Conservation (phyloP, 2,797 vertebrate genomes). For the Betta splendens region DNA sequence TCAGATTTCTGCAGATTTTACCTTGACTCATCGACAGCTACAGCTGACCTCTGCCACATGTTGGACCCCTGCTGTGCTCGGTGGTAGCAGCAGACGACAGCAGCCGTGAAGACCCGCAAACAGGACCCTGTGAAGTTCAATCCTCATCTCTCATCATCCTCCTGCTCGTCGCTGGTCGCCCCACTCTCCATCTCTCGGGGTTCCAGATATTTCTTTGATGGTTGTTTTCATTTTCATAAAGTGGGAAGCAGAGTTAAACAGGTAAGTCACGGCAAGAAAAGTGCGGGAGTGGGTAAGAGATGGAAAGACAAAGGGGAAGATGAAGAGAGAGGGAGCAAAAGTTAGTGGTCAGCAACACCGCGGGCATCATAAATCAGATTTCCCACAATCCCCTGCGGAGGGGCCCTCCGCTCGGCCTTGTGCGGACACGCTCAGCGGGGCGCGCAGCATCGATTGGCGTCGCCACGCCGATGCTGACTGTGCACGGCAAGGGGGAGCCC, state of each 20-base stretch:
- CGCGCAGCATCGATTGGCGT: slow-evolving; percentile 85
- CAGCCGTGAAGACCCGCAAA: too few relatives aligned
- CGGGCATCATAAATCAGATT: slow-evolving; percentile 87
- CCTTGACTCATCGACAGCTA: slow-evolving; percentile 61
- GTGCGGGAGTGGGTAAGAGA: slow-evolving; percentile 32
- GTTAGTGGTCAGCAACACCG: slow-evolving; percentile 84
- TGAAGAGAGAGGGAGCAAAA: slow-evolving; percentile 63
- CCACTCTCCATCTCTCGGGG: neutral
- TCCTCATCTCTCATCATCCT: slow-evolving; percentile 63
- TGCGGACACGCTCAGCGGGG: slow-evolving; percentile 84
- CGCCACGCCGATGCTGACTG: slow-evolving; percentile 82
- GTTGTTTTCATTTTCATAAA: slow-evolving; percentile 40
- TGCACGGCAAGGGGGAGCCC: too few relatives aligned
- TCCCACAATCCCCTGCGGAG: slow-evolving; percentile 85
- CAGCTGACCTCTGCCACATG: too few relatives aligned
- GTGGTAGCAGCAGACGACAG: too few relatives aligned
- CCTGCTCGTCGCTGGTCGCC: slow-evolving; percentile 29
- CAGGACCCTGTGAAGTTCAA: slow-evolving; percentile 70
- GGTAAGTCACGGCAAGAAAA: slow-evolving; percentile 45
- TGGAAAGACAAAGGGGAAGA: slow-evolving; percentile 58
- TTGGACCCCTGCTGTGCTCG: too few relatives aligned
- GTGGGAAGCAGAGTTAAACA: slow-evolving; percentile 41
- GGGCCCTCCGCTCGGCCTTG: slow-evolving; percentile 79
- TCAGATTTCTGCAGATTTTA: too few relatives aligned
- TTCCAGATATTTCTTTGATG: slow-evolving; percentile 8